Base-by-base conservation (phyloP, 92 coral and sea anemone species). In the Epizoanthus rinbou region DNA sequence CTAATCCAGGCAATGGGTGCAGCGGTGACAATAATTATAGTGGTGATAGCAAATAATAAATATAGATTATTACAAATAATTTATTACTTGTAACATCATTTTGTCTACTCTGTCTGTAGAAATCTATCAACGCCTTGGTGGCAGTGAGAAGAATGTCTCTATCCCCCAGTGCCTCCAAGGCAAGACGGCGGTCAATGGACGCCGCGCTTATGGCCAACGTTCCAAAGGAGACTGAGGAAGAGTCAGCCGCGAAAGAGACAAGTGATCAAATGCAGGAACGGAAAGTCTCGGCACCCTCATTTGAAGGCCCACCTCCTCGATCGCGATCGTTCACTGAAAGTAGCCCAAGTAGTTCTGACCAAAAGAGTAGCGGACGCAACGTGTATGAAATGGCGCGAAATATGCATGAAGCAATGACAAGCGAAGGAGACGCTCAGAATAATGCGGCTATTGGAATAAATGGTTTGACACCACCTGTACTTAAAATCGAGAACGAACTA, bases 91-190 rank as follows among this genome's bases (percentile, higher is more conserved):
- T 50, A 50, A 50, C 14, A 50, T 50, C 13, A 11, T 50, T 50
- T 50, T 50, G 54, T 15, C 21, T 45, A 24, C 64, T 28, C 11
- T 25, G 19, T 24, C 80, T 25, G 66, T 86, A 93, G 98, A 93
- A 93, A 93, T 93, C 98, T 35, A 91, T 93, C 67, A 91, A 93
- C 80, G 98, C 98, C 15, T 87, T 93, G 17, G 89, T 93, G 74
- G 98, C 98, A 16, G 94, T 93, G 6, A 88, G 98, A 19, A 90
- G 98, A 18, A 93, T 93, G 90, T 93, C 98, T 23, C 57, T 90
- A 25, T 91, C 94, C 22, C 90, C 92, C 8, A 57, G 62, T 80
- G 53, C 83, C 63, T n/a, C 83, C 81, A 14, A 74, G 3, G 91
- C 89, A 23, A 78, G 98, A 39, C 84, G 98, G 75, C 73, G 91